Base-by-base conservation (phyloP, 35 echinoderm and acorn worm species). In the Diadema setosum region DNA sequence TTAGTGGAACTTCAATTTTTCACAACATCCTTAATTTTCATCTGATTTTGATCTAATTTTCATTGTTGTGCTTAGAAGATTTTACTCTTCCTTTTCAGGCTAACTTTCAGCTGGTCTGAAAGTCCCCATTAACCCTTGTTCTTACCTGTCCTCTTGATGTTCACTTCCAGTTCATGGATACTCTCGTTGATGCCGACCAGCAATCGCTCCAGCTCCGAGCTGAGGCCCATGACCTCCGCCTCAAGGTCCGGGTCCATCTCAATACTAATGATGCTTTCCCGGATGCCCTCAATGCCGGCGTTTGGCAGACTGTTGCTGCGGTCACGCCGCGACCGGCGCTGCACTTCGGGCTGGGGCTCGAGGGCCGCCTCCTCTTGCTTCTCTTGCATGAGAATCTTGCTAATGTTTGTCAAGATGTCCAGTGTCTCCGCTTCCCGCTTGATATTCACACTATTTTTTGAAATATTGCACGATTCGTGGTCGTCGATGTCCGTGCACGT, bases 111-210 rank as follows among this genome's bases (percentile, higher is more conserved):
- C n/a, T n/a, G n/a, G n/a, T n/a, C n/a, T n/a, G n/a, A n/a, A n/a
- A n/a, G n/a, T n/a, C n/a, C n/a, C n/a, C n/a, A n/a, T n/a, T n/a
- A n/a, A n/a, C n/a, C n/a, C n/a, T n/a, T n/a, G n/a, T 32, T 2
- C 81, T 84, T 17, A 90, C 88, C 88, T 83, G 39, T 84, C 57
- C 61, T 84, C 26, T 85, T 91, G 45, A 92, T 85, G 52, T 96
- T 91, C 31, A 86, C 87, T 84, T 94, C 78, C 55, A 99, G 88
- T 84, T 99, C 92, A 87, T 88, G 94, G 6, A 99, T 87, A 59
- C 92, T 99, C 65, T 99, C 87, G 65, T 99, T 99, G 49, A 99
- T 94, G 27, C 96, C 96, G 57, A 91, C 91, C 31, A 99, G 34
- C 15, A 99, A 80, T 76, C 49, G 85, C 82, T 99, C 96, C 46